Percentiles rank a stretch among this genome's conserved stretches.
Evolutionary conservation across 2,113 vertebrate genomes (phyloP).

Genomic region (Chlorocebus sabaeus): DNA sequence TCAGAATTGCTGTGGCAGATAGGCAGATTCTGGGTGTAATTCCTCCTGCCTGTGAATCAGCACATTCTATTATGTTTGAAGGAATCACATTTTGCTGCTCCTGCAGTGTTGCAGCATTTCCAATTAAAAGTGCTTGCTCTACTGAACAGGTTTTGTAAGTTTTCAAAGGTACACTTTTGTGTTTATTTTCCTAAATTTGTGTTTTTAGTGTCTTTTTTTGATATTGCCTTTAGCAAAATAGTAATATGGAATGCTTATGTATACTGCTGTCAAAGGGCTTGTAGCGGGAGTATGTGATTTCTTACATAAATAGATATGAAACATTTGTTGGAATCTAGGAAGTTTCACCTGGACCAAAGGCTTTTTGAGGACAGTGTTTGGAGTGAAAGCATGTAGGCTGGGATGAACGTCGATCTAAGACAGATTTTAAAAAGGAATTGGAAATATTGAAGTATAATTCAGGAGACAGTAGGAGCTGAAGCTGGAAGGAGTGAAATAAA

Average conservation of each 20-base stretch:
- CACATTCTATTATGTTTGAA: constrained; percentile 47
- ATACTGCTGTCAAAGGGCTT: not conserved
- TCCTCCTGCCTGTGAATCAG: constrained; percentile 27
- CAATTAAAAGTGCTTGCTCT: constrained; percentile 61
- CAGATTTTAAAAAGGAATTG: not conserved
- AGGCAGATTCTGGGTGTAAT: not conserved
- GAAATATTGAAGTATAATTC: constrained; percentile 15
- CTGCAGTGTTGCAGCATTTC: constrained; percentile 31
- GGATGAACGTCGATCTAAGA: not conserved
- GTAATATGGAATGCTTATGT: constrained; percentile 37
- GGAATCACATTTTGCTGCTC: constrained; percentile 53
- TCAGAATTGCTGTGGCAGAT: not conserved
- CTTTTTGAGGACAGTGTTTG: not conserved
- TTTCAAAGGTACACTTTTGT: constrained; percentile 44
- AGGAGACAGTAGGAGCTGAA: not conserved
- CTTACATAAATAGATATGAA: constrained; percentile 8
- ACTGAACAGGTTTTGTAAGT: constrained; percentile 49
- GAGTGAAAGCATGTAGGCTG: not conserved
- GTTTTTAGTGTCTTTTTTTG: constrained; percentile 29
- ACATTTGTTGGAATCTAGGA: not conserved
- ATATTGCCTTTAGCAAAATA: constrained; percentile 46
- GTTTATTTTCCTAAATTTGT: constrained; percentile 58
- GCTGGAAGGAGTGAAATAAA: not conserved
- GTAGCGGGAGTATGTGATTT: not conserved
- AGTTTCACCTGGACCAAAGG: not conserved